phyloP scores from a whole-genome alignment of 1,140 invertebrate species.

The Heliothis virescens region DNA sequence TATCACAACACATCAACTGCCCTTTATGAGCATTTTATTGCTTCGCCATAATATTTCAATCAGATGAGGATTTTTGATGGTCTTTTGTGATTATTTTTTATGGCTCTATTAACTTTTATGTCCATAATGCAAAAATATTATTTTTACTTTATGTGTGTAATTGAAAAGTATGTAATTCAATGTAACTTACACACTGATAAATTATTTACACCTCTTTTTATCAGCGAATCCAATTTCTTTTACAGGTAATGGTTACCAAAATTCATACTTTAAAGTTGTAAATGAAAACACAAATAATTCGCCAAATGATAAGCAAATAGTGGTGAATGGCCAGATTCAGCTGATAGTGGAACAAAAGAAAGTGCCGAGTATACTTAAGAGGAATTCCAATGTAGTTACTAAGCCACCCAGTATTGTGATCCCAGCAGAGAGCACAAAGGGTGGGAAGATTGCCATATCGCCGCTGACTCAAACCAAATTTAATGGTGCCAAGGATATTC shows the following conservation, averaged over 20 bases:
- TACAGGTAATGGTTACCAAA: slow-evolving; percentile 63
- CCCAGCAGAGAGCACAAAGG: slow-evolving; percentile 67
- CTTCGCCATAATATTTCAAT: neutral
- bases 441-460: slow-evolving; percentile 69
- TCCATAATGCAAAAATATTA: too few relatives aligned
- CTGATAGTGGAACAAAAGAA: slow-evolving; percentile 68
- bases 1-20: too few relatives aligned
- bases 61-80: neutral
- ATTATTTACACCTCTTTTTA: neutral
- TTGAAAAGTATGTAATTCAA: too few relatives aligned
- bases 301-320: slow-evolving; percentile 58
- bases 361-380: slow-evolving; percentile 69
- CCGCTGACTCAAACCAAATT: slow-evolving; percentile 62
- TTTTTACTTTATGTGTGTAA: too few relatives aligned
- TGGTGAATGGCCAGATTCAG: slow-evolving; percentile 57
- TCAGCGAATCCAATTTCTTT: slow-evolving; percentile 34
- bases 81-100: too few relatives aligned
- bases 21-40: neutral
- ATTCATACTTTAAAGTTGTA: slow-evolving; percentile 74
- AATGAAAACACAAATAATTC: slow-evolving; percentile 70
- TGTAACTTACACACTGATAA: too few relatives aligned
- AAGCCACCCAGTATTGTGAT: slow-evolving; percentile 63
- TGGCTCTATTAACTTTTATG: too few relatives aligned
- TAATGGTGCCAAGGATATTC: slow-evolving; percentile 57
- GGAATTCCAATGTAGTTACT: slow-evolving; percentile 50